These are phyloP conservation scores for Hexactinellida sp. DNA, from an alignment of 37 sponge, comb jelly and placozoan genomes.

Conservation along the genomic window DNA sequence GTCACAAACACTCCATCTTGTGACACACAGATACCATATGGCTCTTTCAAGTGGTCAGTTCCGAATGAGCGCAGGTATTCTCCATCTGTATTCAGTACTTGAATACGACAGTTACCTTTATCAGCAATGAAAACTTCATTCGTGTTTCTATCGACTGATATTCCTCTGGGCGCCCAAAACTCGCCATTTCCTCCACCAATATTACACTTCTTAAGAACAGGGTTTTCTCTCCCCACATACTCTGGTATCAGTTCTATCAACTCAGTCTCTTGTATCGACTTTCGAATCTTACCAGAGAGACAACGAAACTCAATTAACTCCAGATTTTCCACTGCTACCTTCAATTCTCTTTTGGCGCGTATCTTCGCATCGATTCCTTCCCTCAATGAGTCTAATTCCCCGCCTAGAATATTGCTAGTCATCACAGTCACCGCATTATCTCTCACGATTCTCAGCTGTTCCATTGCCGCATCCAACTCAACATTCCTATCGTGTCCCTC, in stretches of 20 bases:
- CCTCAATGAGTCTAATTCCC: neutral
- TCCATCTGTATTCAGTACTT: neutral
- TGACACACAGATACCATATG: neutral
- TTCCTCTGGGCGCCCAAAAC: neutral
- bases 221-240: neutral
- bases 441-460: neutral
- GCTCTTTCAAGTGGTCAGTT: neutral
- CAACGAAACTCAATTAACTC: neutral
- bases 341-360: neutral
- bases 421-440: neutral
- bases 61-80: neutral
- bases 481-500: neutral
- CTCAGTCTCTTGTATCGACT: neutral
- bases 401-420: neutral
- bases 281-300: neutral
- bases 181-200: neutral
- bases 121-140: neutral
- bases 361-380: neutral
- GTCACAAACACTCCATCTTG: neutral
- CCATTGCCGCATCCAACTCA: neutral
- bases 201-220: neutral
- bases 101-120: neutral
- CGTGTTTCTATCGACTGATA: neutral
- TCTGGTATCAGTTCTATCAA: neutral
- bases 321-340: neutral